phyloP scores from a whole-genome alignment of 2,113 vertebrate genomes.

The Pangasianodon gigas region DNA sequence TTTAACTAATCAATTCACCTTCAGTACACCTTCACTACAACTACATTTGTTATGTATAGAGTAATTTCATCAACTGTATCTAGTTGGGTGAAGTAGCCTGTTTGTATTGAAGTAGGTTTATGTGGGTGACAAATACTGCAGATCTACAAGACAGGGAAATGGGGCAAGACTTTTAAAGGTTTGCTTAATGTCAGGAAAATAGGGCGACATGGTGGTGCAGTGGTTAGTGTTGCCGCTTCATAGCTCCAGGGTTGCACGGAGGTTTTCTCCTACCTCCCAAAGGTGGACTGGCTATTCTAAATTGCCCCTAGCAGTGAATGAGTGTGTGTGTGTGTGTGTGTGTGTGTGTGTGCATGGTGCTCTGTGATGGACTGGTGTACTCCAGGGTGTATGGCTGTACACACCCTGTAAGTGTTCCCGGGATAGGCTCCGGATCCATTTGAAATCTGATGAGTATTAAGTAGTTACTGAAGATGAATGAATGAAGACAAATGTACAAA shows the following conservation, averaged over 20 bases:
- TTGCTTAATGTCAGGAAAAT: not conserved
- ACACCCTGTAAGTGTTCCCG: not conserved
- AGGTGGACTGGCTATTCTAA: not conserved
- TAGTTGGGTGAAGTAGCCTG: not conserved
- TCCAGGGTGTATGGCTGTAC: not conserved
- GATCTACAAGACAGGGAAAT: not conserved
- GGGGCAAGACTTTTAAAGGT: slow-evolving; percentile 9
- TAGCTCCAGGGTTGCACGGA: not conserved
- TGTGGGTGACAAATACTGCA: not conserved
- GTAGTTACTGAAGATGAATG: not conserved
- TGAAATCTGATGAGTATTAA: not conserved
- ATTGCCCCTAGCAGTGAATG: not conserved
- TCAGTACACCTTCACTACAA: not conserved
- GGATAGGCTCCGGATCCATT: not conserved
- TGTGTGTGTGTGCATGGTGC: not conserved
- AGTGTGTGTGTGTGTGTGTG: not conserved
- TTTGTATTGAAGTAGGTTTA: not conserved
- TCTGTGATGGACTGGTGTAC: not conserved
- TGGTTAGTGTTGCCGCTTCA: not conserved
- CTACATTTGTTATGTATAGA: not conserved
- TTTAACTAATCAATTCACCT: not conserved
- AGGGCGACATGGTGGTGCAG: not conserved
- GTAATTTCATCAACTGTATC: not conserved
- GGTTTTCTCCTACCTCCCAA: not conserved
- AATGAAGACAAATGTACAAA: not conserved